A percentile compares a stretch with the other conserved stretches of the same genome.
Evolutionary conservation across 2,797 vertebrate genomes (phyloP).

Genomic region (Pipistrellus nathusii): DNA sequence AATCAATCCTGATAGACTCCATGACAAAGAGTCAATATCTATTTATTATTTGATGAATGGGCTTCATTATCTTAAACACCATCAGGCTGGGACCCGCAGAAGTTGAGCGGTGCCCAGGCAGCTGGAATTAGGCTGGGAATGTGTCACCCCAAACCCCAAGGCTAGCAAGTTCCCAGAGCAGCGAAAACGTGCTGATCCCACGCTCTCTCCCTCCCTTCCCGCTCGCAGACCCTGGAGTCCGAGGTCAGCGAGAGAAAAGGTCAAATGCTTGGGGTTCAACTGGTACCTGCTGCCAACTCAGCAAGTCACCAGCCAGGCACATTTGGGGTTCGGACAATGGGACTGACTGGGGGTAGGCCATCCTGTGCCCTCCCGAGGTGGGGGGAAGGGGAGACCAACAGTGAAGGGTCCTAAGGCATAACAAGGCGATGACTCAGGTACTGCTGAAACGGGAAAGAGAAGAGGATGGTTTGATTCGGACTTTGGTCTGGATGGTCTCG

Average conservation of each 20-base stretch:
- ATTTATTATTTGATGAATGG: constrained; percentile 89
- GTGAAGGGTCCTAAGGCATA: background rate
- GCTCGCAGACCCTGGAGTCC: background rate
- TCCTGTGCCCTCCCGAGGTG: background rate
- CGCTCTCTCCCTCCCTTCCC: fast-evolving
- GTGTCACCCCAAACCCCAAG: background rate
- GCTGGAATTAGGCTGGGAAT: background rate
- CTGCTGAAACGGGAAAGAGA: background rate
- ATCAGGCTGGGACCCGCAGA: constrained; percentile 63
- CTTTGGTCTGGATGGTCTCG: background rate
- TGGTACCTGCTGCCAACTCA: background rate
- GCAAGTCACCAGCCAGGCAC: background rate
- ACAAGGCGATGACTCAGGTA: background rate
- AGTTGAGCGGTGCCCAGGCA: background rate
- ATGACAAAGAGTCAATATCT: constrained; percentile 87
- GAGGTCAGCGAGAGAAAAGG: background rate
- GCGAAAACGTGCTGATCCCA: fast-evolving
- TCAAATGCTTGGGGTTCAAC: background rate
- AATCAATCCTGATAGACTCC: constrained; percentile 86
- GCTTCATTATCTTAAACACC: constrained; percentile 86
- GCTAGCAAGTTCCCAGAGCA: fast-evolving
- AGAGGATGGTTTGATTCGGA: fast-evolving
- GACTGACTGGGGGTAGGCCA: background rate
- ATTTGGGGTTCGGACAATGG: background rate
- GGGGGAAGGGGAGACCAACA: no score